Percentiles rank a stretch among this genome's conserved stretches.
phyloP scores from a whole-genome alignment of 2,888 invertebrate species.

The Ornithoptera priamus region DNA sequence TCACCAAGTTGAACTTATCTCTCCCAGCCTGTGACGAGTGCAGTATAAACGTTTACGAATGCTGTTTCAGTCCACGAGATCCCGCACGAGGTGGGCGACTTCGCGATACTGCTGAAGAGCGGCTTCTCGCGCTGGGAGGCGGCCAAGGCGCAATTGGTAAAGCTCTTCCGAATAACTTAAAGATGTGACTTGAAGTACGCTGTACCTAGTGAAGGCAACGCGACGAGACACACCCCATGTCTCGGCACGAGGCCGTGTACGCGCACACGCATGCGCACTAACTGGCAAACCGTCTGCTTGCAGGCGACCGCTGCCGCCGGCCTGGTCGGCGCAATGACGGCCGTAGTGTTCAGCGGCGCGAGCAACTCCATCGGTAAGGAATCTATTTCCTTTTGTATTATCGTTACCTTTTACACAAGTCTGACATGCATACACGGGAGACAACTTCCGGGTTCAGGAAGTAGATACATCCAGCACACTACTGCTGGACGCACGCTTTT shows the following conservation, averaged over 20 bases:
- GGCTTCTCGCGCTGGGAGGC: slow-evolving; percentile 97
- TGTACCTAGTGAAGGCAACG: too few relatives aligned
- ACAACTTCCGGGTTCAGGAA: too few relatives aligned
- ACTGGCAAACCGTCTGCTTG: slow-evolving; percentile 19
- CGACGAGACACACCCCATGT: too few relatives aligned
- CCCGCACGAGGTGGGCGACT: slow-evolving; percentile 99
- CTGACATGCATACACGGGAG: too few relatives aligned
- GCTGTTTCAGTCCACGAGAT: slow-evolving; percentile 91
- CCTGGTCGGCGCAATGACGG: slow-evolving; percentile 92
- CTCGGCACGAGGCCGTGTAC: too few relatives aligned
- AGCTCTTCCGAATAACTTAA: slow-evolving; percentile 24
- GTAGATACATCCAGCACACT: too few relatives aligned
- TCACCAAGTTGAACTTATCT: too few relatives aligned
- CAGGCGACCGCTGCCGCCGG: slow-evolving; percentile 92
- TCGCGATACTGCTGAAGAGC: slow-evolving; percentile 94
- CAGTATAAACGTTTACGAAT: not conserved
- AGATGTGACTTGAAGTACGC: too few relatives aligned
- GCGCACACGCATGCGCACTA: too few relatives aligned
- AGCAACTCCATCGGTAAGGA: slow-evolving; percentile 86
- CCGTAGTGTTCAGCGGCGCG: slow-evolving; percentile 91
- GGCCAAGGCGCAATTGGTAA: slow-evolving; percentile 93
- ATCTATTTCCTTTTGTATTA: not conserved
- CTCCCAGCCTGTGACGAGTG: not conserved
- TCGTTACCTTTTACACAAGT: too few relatives aligned
- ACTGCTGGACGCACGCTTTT: too few relatives aligned